Conservation (phyloP, 2,888 invertebrate species). For the Cosmia trapezina region DNA sequence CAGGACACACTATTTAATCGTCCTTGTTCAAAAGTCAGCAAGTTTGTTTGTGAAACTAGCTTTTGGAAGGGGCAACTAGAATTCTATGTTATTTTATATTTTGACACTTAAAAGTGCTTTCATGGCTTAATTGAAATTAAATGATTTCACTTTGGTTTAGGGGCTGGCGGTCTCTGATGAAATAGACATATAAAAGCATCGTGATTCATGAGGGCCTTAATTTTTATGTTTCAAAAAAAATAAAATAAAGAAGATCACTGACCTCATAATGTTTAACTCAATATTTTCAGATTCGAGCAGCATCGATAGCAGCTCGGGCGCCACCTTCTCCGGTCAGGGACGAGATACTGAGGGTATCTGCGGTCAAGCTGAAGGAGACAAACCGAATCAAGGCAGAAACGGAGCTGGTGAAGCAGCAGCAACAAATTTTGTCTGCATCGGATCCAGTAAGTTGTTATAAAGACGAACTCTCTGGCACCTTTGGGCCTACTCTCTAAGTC, state of each 20-base stretch:
- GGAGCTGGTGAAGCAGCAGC: conserved; percentile 90
- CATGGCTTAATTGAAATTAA: background rate
- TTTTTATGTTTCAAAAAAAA: background rate
- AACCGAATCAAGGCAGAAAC: conserved; percentile 90
- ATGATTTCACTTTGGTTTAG: background rate
- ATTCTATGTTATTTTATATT: background rate
- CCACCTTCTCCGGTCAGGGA: conserved; percentile 86
- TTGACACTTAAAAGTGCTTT: background rate
- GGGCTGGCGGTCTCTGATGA: background rate
- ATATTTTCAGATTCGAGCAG: conserved; percentile 81
- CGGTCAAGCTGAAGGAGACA: conserved; percentile 90
- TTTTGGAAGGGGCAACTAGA: background rate
- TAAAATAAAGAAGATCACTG: background rate
- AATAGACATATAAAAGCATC: background rate
- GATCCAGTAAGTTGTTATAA: conserved; percentile 79
- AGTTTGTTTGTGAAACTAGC: background rate
- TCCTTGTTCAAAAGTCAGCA: background rate
- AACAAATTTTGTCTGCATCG: conserved; percentile 88
- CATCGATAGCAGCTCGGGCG: conserved; percentile 81
- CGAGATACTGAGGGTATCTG: conserved; percentile 85
- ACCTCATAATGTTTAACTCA: background rate
- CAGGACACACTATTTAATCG: background rate
- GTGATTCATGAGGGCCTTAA: too few relatives aligned
- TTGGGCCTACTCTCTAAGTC: too few relatives aligned
- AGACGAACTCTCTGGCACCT: background rate